phyloP scores from a whole-genome alignment of 2,113 vertebrate genomes.

The Pygoscelis adeliae region DNA sequence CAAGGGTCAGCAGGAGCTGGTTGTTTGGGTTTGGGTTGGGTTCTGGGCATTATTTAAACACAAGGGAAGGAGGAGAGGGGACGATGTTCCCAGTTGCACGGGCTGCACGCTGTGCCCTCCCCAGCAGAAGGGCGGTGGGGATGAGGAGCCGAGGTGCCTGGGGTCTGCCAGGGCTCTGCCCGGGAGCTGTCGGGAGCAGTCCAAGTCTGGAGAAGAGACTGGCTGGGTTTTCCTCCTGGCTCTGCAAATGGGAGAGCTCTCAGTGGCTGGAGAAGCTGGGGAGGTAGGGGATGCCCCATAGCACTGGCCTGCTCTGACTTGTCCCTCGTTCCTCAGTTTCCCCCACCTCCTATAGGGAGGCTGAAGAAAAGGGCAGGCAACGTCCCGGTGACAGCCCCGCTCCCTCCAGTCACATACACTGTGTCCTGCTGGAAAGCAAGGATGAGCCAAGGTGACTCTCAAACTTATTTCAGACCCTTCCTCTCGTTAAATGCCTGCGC shows the following conservation, averaged over 20 bases:
- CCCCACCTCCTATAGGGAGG: neutral
- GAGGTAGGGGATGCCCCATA: neutral
- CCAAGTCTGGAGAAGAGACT: neutral
- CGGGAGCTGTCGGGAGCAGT: neutral
- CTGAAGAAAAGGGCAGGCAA: neutral
- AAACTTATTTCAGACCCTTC: neutral
- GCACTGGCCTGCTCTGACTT: neutral
- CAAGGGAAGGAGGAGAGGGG: neutral
- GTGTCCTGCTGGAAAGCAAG: neutral
- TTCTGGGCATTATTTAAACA: slow-evolving; percentile 25
- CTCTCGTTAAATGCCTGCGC: neutral
- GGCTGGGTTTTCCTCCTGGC: neutral
- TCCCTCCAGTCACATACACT: neutral
- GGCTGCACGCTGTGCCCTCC: neutral
- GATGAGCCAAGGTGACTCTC: slow-evolving; percentile 36
- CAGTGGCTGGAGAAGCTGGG: neutral
- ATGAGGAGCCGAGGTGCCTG: neutral
- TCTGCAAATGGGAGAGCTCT: neutral
- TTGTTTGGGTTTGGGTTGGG: slow-evolving; percentile 17
- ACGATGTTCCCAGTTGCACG: neutral
- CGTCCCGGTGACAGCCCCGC: neutral
- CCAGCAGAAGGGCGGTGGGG: neutral
- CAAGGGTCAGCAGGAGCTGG: slow-evolving; percentile 13
- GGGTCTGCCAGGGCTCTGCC: neutral
- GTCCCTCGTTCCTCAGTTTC: neutral